Percentiles rank a stretch among this genome's conserved stretches.
These are phyloP conservation scores for Nycticorax nycticorax DNA, from an alignment of 2,113 vertebrate genomes.

Conservation along the genomic window DNA sequence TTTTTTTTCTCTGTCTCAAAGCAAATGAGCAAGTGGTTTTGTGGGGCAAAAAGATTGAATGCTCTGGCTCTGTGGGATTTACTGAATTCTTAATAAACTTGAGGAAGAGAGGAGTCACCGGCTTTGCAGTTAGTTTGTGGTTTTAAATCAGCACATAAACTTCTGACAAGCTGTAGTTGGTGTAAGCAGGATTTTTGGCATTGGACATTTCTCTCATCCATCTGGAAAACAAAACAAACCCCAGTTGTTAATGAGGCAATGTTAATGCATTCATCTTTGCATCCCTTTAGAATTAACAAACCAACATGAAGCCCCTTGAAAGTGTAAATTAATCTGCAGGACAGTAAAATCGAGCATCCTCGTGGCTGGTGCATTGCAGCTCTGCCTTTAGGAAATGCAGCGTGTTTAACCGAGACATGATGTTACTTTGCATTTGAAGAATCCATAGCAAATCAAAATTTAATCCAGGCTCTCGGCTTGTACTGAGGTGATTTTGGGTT, in stretches of 20 bases:
- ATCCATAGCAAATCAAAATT: neutral
- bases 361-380: conserved; percentile 24
- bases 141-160: neutral
- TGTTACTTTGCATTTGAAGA: neutral
- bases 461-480: neutral
- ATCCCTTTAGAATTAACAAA: conserved; percentile 1
- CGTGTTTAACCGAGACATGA: neutral
- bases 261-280: neutral
- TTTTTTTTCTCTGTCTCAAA: neutral
- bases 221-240: neutral
- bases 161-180: conserved; percentile 13
- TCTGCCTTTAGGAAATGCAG: neutral
- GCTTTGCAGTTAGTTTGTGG: conserved; percentile 4
- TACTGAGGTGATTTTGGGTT: neutral
- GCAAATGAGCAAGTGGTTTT: neutral
- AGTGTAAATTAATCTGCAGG: neutral
- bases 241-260: neutral
- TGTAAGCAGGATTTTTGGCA: neutral
- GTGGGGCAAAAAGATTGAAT: neutral
- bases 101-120: neutral
- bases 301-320: neutral
- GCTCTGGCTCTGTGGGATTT: neutral
- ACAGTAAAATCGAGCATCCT: neutral
- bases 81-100: neutral
- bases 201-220: neutral